Conservation (phyloP, 1,140 invertebrate genomes). For the Trichomalopsis sarcophagae region DNA sequence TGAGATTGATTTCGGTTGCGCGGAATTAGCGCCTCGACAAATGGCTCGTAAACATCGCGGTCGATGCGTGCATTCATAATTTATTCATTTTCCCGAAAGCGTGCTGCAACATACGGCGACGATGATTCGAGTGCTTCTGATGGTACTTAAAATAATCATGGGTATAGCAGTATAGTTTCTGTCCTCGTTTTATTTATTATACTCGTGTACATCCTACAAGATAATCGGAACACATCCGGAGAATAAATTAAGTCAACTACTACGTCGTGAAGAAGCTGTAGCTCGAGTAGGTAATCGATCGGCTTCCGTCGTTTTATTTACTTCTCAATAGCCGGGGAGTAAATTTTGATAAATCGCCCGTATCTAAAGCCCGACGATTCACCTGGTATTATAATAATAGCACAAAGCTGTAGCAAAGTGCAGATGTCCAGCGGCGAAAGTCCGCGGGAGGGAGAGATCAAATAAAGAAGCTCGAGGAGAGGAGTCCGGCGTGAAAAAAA, state of each 20-base stretch:
- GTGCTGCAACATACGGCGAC: background rate
- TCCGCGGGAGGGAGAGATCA: background rate
- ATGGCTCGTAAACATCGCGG: constrained; percentile 42
- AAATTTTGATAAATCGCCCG: constrained; percentile 33
- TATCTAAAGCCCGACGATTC: constrained; percentile 17
- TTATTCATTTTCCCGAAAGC: constrained; percentile 39
- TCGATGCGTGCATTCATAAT: constrained; percentile 31
- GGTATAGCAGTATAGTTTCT: too few species aligned
- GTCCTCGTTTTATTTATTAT: background rate
- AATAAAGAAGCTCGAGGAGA: constrained; percentile 42
- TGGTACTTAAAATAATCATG: too few species aligned
- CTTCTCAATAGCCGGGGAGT: background rate
- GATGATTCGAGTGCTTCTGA: too few species aligned
- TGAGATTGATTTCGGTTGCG: constrained; percentile 20
- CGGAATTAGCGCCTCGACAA: constrained; percentile 43
- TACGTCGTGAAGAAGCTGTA: background rate
- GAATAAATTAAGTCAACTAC: background rate
- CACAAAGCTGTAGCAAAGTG: constrained; percentile 22
- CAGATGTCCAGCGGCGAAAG: constrained; percentile 25
- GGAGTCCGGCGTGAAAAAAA: constrained; percentile 4
- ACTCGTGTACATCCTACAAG: background rate
- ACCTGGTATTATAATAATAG: constrained; percentile 8
- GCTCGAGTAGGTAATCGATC: background rate
- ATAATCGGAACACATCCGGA: too few species aligned
- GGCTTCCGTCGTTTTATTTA: background rate